Evolutionary conservation across 2,797 vertebrate genomes (phyloP).

Genomic region (Loriculus beryllinus): DNA sequence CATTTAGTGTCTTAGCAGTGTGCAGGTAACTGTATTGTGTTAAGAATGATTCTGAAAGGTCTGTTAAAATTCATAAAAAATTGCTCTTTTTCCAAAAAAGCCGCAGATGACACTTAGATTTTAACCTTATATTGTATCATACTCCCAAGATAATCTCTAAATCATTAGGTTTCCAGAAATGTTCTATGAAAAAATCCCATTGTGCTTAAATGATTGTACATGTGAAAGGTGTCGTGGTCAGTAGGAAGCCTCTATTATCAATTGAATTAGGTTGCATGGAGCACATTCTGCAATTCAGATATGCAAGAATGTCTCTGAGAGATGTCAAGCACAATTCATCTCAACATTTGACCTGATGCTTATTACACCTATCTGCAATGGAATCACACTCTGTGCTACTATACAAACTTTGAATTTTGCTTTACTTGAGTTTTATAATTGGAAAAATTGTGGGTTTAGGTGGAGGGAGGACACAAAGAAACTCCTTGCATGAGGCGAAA

Average conservation of each 20-base stretch:
- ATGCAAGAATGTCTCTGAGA: conserved; percentile 25
- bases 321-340: conserved; percentile 50
- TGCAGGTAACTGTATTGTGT: not conserved
- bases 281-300: conserved; percentile 64
- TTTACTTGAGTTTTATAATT: conserved; percentile 38
- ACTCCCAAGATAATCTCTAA: not conserved
- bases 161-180: conserved; percentile 19
- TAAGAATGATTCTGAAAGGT: not conserved
- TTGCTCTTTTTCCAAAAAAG: not conserved
- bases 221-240: conserved; percentile 33
- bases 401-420: conserved; percentile 3
- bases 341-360: conserved; percentile 33
- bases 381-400: not conserved
- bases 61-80: not conserved
- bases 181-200: conserved; percentile 8
- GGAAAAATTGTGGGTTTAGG: not conserved
- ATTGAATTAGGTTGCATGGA: conserved; percentile 51
- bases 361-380: not conserved
- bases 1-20: not conserved
- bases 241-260: conserved; percentile 28
- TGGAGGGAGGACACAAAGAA: conserved; percentile 11
- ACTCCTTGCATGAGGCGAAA: not conserved
- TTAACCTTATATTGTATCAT: not conserved
- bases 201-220: conserved; percentile 20
- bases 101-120: not conserved